Evolutionary conservation across 2,888 invertebrate genomes (phyloP).

Genomic region (Caenorhabditis sp.): DNA sequence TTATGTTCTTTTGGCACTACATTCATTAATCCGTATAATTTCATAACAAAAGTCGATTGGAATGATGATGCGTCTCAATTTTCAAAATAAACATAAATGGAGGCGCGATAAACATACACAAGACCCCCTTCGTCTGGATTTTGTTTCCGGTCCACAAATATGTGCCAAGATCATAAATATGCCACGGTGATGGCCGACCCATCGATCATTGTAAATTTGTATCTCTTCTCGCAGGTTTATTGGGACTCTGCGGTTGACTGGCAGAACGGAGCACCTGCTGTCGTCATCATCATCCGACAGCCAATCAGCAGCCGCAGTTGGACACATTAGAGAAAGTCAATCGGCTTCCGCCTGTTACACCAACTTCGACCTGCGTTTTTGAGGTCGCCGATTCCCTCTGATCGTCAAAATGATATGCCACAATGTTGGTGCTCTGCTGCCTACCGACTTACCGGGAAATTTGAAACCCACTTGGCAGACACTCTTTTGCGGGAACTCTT

Average conservation of each 20-base stretch:
- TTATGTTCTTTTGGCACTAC: slow-evolving; percentile 53
- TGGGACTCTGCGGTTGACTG: slow-evolving; percentile 58
- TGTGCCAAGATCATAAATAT: slow-evolving; percentile 64
- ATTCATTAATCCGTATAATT: slow-evolving; percentile 56
- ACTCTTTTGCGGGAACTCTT: slow-evolving; percentile 7
- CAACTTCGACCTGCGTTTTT: slow-evolving; percentile 34
- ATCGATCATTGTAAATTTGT: slow-evolving; percentile 68
- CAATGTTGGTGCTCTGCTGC: slow-evolving; percentile 28
- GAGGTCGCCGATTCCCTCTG: slow-evolving; percentile 49
- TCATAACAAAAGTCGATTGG: slow-evolving; percentile 62
- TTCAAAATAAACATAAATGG: slow-evolving; percentile 62
- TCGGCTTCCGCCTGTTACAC: slow-evolving; percentile 58
- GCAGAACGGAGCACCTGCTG: slow-evolving; percentile 56
- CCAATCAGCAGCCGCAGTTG: slow-evolving; percentile 60
- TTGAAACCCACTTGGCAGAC: slow-evolving; percentile 28
- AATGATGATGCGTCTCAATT: slow-evolving; percentile 49
- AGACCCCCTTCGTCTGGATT: slow-evolving; percentile 17
- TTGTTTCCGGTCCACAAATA: slow-evolving; percentile 55
- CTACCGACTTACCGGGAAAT: slow-evolving; percentile 22
- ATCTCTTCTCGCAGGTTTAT: slow-evolving; percentile 57
- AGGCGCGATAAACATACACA: slow-evolving; percentile 61
- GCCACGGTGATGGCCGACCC: slow-evolving; percentile 36
- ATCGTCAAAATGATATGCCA: slow-evolving; percentile 39
- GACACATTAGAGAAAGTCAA: slow-evolving; percentile 48
- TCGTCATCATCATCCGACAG: slow-evolving; percentile 53